A percentile compares a stretch with the other conserved stretches of the same genome.
Evolutionary conservation across 2,888 invertebrate species (phyloP).

Genomic region (Dendrolimus houi): DNA sequence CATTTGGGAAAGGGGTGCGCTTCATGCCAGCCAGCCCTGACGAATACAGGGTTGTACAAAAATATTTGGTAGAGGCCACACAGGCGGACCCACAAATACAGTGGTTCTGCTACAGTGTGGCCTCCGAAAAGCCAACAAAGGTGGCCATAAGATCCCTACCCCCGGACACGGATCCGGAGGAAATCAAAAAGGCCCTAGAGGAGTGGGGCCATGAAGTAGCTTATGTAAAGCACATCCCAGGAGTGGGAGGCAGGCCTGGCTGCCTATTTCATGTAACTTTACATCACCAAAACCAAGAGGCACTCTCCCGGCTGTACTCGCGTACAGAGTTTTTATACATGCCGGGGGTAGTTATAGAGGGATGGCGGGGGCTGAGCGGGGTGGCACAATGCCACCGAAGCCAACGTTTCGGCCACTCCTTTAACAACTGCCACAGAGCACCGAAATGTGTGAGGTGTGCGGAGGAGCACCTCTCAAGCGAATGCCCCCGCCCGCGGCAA

Average conservation of each 20-base stretch:
- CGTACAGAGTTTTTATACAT: conserved; percentile 3
- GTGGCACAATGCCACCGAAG: conserved; percentile 14
- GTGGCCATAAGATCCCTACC: too few species aligned
- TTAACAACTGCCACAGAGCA: conserved; percentile 5
- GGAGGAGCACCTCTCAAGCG: too few species aligned
- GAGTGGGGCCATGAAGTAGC: background rate
- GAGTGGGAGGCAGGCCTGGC: conserved; percentile 5
- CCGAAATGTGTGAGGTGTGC: conserved; percentile 10
- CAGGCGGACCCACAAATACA: too few species aligned
- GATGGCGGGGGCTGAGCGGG: conserved; percentile 9
- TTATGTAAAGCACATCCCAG: conserved; percentile 2
- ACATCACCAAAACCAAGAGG: background rate
- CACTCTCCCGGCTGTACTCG: conserved; percentile 1
- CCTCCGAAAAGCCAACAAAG: too few species aligned
- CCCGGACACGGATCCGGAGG: background rate
- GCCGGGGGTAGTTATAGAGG: conserved; percentile 9
- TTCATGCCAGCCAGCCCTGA: too few species aligned
- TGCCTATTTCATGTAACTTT: conserved; percentile 7
- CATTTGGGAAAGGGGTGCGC: too few species aligned
- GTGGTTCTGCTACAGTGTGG: too few species aligned
- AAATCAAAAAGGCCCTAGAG: background rate
- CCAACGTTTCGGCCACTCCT: conserved; percentile 11
- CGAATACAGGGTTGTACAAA: too few species aligned
- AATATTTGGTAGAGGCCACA: too few species aligned
- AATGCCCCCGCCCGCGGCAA: too few species aligned